Evolutionary conservation across 2,888 invertebrate species (phyloP), one percentile per base, ranked within the genome.

Genomic region (Atherix ibis): DNA sequence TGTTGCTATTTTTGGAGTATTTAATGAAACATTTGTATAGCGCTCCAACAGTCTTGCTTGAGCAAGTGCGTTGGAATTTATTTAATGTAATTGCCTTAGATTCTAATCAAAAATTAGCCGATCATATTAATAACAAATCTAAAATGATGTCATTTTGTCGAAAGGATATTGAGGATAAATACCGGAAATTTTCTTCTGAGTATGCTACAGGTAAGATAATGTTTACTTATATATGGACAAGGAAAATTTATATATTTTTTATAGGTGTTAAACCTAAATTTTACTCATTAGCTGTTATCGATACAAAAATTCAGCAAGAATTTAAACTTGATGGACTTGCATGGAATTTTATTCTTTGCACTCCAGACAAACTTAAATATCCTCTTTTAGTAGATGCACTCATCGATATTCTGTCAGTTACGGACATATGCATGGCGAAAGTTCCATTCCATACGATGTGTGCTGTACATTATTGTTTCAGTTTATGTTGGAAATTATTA

Each of bases 1-100:
- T 95, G 33, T 65, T 94, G 47, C 67, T 94, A 18, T 66, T 95
- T 13, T 70, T 95, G 42, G 95, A 95, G 53, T 95, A 95, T 52
- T 73, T 95, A 43, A 85, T 95, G 77, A 82, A 87, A 53, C 88
- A 92, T 64, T 67, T 95, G 25, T 95, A 95, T 51, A 92, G 92
- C 53, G 88, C 92, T 0, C 91, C 91, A 1, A 74, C 84, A 14
- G 73, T 74, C 13, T 63, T 92, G 34, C 63, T 89, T 26, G 85
- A 87, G 57, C 89, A 89, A 70, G 85, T 87, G 45, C 79, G 83
- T 49, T 81, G 80, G 73, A 84, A 84, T 61, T 60, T 85, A 31
- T 81, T 84, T 44, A 75, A 73, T 39, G 49, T 60, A 32, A 64
- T 75, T 46, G 69, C 71, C 28, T 62, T 66, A 30, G 70, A 73